Evolutionary conservation across 2,888 invertebrate species (phyloP).

Genomic region (Hedychridium roseum): DNA sequence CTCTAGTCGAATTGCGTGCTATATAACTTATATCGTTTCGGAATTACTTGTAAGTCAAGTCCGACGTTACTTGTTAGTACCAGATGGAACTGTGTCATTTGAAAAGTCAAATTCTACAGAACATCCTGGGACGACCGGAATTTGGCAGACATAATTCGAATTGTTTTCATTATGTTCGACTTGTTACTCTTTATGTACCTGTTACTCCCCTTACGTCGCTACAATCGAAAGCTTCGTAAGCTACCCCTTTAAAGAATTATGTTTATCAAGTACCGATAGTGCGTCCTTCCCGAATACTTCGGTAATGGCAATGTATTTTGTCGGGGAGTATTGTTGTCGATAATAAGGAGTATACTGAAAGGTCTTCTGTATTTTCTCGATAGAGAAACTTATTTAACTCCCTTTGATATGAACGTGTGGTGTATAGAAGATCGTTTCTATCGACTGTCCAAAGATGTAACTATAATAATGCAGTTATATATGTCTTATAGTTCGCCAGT

Average conservation of each 20-base stretch:
- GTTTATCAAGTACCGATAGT: constrained; percentile 14
- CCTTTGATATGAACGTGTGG: background rate
- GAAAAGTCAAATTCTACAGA: constrained; percentile 1
- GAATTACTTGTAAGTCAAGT: constrained; percentile 20
- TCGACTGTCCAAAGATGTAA: constrained; percentile 58
- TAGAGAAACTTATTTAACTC: too few species aligned
- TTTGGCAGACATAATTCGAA: constrained; percentile 7
- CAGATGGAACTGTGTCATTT: constrained; percentile 14
- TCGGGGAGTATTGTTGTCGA: too few species aligned
- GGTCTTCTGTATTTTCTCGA: too few species aligned
- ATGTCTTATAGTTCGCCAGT: constrained; percentile 35
- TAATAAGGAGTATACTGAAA: too few species aligned
- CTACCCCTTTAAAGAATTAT: constrained; percentile 2
- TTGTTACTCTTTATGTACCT: constrained; percentile 25
- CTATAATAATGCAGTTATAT: constrained; percentile 38
- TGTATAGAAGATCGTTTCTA: constrained; percentile 35
- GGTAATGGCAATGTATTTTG: constrained; percentile 19
- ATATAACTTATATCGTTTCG: too few species aligned
- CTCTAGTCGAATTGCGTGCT: constrained; percentile 37
- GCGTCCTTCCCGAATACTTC: constrained; percentile 1
- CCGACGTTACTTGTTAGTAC: constrained; percentile 27
- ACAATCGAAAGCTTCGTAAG: too few species aligned
- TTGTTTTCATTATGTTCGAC: constrained; percentile 19
- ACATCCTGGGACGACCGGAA: constrained; percentile 8
- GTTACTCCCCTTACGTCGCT: constrained; percentile 17